Conservation (phyloP, 2,113 vertebrate species). For the Larimichthys crocea region DNA sequence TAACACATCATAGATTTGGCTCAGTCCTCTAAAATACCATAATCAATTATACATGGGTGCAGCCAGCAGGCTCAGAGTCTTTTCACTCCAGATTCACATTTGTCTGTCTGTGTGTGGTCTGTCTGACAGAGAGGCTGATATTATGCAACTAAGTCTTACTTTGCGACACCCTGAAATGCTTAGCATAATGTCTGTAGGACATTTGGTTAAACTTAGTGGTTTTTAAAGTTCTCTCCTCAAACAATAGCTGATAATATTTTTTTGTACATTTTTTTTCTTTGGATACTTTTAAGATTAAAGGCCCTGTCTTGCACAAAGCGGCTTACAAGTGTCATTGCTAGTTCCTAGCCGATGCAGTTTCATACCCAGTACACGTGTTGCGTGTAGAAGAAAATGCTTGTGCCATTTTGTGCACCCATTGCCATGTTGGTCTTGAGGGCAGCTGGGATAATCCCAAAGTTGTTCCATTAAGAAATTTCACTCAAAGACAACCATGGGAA, state of each 20-base stretch:
- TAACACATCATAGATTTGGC: conserved; percentile 42
- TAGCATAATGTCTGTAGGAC: neutral
- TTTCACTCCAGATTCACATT: conserved; percentile 11
- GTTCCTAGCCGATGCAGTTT: no score
- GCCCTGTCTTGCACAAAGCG: no score
- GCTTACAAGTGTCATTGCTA: no score
- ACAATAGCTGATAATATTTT: neutral
- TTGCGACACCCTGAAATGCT: neutral
- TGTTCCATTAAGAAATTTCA: no score
- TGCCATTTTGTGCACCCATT: no score
- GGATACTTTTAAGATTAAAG: no score
- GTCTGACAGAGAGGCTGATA: neutral
- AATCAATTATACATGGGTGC: conserved; percentile 64
- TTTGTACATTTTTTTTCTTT: no score
- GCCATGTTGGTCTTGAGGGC: no score
- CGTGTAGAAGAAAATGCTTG: no score
- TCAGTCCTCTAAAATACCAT: conserved; percentile 48
- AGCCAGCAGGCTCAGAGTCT: conserved; percentile 42
- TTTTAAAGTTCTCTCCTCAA: neutral
- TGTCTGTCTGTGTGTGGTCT: conserved; percentile 20
- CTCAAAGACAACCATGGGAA: no score
- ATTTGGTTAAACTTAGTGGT: neutral
- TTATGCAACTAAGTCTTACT: neutral
- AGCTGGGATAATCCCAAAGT: no score
- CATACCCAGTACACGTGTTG: no score